Base-by-base conservation (phyloP, 2,797 vertebrate species). In the Petrocephalus sullivani region DNA sequence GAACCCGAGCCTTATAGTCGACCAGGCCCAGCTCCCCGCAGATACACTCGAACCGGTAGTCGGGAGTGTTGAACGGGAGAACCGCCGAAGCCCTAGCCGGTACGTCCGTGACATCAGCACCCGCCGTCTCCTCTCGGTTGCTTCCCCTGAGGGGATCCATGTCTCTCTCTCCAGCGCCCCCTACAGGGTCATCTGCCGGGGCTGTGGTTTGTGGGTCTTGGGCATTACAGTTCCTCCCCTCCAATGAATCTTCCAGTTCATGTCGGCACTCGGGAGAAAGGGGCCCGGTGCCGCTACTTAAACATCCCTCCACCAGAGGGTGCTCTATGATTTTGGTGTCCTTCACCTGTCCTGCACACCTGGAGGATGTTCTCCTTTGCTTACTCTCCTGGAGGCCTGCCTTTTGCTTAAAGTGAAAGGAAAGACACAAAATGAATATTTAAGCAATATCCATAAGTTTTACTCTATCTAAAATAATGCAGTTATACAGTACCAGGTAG, bases 1-100 rank as follows among this genome's bases (percentile, higher is more conserved):
- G 98, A 85, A 99, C 98, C 0, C 97, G 96, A 19, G 98, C 96
- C 92, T 99, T 99, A 90, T 91, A 96, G 94, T 99, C 98, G 3
- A 95, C 83, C 14, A 97, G 91, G 37, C 97, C 97, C 3, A 98
- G 94, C 88, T 98, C 97, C 12, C 98, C 98, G 89, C 98, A 99
- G 90, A 99, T 97, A 89, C 98, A 99, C 93, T 99, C 98, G 84
- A 99, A 99, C 87, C 97, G 97, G 91, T 98, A 98, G 88, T 97
- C 95, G 0, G 96, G 93, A 0, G 96, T 96, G 92, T 97, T 96
- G 92, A 94, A 97, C 0, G 97, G 97, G 90, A 93, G 94, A 57
- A 92, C 87, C 3, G 94, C 86, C 1, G 95, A 93, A 0, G 89
- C 92, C 90, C 94, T 92, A 90, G 94, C 93, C 19, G 92, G 46